These are phyloP conservation scores for Pocota personata DNA, from an alignment of 2,888 invertebrate genomes.

Conservation along the genomic window DNA sequence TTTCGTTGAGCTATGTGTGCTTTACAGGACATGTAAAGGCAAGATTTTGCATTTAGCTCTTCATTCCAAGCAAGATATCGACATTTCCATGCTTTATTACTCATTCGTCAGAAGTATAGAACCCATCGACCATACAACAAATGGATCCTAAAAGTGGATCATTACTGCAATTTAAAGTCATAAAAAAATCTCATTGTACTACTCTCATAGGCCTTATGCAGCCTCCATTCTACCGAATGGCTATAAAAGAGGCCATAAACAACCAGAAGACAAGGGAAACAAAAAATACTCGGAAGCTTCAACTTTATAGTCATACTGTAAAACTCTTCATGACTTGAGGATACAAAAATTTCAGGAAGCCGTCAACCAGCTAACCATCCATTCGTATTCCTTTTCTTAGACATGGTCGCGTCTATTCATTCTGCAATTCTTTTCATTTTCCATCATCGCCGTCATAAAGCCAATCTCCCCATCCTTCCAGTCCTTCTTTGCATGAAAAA, in stretches of 20 bases:
- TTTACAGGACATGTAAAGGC: background rate
- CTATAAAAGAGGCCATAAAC: conserved; percentile 45
- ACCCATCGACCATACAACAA: conserved; percentile 11
- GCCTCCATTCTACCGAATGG: conserved; percentile 6
- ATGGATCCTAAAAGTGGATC: conserved; percentile 52
- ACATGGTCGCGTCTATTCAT: conserved; percentile 28
- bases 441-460: conserved; percentile 56
- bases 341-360: conserved; percentile 33
- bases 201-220: background rate
- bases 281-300: conserved; percentile 20
- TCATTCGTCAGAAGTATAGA: conserved; percentile 17
- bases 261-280: conserved; percentile 4
- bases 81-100: conserved; percentile 27
- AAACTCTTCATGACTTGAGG: background rate
- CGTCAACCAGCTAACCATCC: background rate
- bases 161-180: conserved; percentile 60
- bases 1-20: no score
- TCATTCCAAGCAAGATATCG: conserved; percentile 2
- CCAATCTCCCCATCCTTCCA: conserved; percentile 14
- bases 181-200: conserved; percentile 44
- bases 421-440: conserved; percentile 21
- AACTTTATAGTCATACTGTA: conserved; percentile 29
- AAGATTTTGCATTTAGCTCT: background rate
- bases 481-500: background rate
- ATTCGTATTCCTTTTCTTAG: background rate